Percentiles rank a stretch among this genome's conserved stretches.
These are phyloP conservation scores for Gobius niger DNA, from an alignment of 2,113 vertebrate genomes.

Conservation along the genomic window DNA sequence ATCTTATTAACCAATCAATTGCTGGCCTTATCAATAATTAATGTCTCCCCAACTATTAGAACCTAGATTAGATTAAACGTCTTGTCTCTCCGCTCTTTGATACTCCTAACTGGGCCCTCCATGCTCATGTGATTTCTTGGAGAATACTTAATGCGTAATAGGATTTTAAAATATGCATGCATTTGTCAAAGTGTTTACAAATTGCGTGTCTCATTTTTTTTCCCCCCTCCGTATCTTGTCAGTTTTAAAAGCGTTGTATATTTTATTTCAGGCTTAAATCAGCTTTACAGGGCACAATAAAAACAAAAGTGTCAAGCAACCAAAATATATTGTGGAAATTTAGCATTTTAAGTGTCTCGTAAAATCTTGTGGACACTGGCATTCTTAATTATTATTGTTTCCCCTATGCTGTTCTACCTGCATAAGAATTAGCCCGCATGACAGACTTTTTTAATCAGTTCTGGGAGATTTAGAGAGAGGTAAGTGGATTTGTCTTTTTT, in stretches of 20 bases:
- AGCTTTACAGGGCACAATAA: background rate
- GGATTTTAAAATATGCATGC: conserved; percentile 24
- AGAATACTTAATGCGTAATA: conserved; percentile 23
- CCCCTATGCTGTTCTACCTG: conserved; percentile 3
- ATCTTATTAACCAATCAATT: conserved; percentile 84
- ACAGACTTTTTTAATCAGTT: conserved; percentile 8
- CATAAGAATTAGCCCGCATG: conserved; percentile 7
- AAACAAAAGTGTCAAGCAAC: conserved; percentile 9
- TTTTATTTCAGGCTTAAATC: conserved; percentile 4
- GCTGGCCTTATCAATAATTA: conserved; percentile 82
- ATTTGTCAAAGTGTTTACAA: conserved; percentile 14
- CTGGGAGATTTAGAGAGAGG: conserved; percentile 18
- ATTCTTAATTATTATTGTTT: conserved; percentile 6
- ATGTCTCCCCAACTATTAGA: conserved; percentile 79
- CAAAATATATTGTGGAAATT: conserved; percentile 8
- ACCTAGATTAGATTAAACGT: conserved; percentile 77
- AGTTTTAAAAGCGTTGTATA: background rate
- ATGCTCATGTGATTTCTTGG: conserved; percentile 38
- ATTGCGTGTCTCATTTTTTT: conserved; percentile 1
- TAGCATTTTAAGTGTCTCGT: conserved; percentile 13
- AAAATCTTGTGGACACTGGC: background rate
- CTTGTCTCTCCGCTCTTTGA: conserved; percentile 69
- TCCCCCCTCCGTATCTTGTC: background rate
- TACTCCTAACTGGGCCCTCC: conserved; percentile 65
- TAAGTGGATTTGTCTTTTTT: conserved; percentile 1